Base-by-base conservation (phyloP, 2,888 invertebrate species). In the Pollenia amentaria region DNA sequence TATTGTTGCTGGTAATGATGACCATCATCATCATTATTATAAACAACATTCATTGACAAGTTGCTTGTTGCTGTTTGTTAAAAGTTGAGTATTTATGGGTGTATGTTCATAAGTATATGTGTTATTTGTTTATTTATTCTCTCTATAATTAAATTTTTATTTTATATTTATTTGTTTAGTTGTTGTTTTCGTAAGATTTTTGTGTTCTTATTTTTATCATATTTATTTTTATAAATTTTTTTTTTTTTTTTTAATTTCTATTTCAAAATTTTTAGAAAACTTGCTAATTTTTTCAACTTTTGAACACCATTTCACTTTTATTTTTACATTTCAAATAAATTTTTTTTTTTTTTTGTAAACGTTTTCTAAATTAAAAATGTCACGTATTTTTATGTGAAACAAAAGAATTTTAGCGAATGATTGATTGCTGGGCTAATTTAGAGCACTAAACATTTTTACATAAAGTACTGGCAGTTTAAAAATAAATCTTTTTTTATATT, bases 291-390 rank as follows among this genome's bases (percentile, higher is more conserved):
- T 69, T 29, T 29, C 55, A 18, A 18, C 53, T 16, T 60, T 55
- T 42, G 8, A 48, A 70, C 65, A 51, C 8, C 51, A 70, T 85
- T 81, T 77, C 77, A 81, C 77, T 85, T 85, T 85, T 76, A 76
- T 64, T 72, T 69, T 60, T 11, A 38, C 7, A 18, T 62, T 69
- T 18, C 18, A 73, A 69, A 83, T 21, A 42, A 42, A 18, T 21
- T 3, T 40, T 51, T 40, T 64, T 64, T 42, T 73, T 42, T 51
- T 40, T 64, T 64, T 42, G 67, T 42, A 9, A 18, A 12, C 2
- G 51, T 78, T 40, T 48, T 42, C 0, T 48, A 51, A 53, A 46
- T 12, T 60, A 9, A 75, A 82, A 69, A 51, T 75, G 81, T 82
- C 67, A 75, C 40, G 48, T 64, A 79, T 79, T 38, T 67, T 8